Percentiles rank a stretch among this genome's conserved stretches.
phyloP scores from a whole-genome alignment of 2,797 vertebrate species.

The Microctenopoma stevenorrisi region DNA sequence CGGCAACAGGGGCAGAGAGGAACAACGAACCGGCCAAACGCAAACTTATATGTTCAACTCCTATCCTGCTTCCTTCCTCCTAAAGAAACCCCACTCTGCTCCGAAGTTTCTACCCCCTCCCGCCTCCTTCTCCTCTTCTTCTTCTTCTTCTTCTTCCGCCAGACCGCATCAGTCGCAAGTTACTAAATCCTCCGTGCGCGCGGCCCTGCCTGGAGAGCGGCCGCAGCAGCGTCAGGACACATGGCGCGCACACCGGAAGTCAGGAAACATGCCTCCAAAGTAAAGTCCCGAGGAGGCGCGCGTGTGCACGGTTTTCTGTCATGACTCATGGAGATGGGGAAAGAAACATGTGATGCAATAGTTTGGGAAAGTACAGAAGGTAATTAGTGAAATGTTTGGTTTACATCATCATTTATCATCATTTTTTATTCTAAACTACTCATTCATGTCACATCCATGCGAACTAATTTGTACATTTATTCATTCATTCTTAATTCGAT shows the following conservation, averaged over 20 bases:
- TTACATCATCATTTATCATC: background rate
- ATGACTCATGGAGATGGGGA: background rate
- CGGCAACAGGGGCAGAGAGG: slow-evolving; percentile 36
- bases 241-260: slow-evolving; percentile 43
- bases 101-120: slow-evolving; percentile 73
- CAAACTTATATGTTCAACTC: slow-evolving; percentile 57
- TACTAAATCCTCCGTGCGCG: slow-evolving; percentile 65
- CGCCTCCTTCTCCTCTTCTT: background rate
- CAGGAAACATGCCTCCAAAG: slow-evolving; percentile 47
- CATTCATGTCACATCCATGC: background rate
- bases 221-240: slow-evolving; percentile 37
- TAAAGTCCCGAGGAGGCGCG: slow-evolving; percentile 26
- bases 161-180: slow-evolving; percentile 69
- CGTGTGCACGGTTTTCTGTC: accelerated
- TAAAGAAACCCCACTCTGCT: slow-evolving; percentile 24
- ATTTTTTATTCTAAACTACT: background rate
- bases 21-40: slow-evolving; percentile 31
- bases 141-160: slow-evolving; percentile 68
- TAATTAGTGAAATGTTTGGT: background rate
- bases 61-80: slow-evolving; percentile 71
- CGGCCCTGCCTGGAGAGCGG: slow-evolving; percentile 60
- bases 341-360: background rate
- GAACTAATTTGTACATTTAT: background rate
- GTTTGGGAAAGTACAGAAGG: background rate
- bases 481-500: too few relatives aligned